Evolutionary conservation across 2,888 invertebrate species (phyloP).

Genomic region (Eustalomyia histrio): DNA sequence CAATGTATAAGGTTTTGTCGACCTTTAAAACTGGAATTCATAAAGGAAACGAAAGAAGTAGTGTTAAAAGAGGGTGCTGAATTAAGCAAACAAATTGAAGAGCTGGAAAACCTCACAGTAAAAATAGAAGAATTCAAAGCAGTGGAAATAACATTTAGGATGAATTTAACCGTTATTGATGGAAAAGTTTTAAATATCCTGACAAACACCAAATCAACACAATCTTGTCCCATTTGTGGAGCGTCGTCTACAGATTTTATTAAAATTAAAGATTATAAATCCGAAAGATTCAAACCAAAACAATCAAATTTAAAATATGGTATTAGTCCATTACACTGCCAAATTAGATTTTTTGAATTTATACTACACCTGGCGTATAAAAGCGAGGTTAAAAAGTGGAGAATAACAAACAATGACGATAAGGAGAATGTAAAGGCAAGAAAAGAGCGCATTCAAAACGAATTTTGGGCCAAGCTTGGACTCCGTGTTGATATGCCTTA

Average conservation of each 20-base stretch:
- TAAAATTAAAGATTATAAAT: slow-evolving; percentile 19
- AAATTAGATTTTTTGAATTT: slow-evolving; percentile 28
- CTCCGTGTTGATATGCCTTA: slow-evolving; percentile 47
- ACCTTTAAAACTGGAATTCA: too few relatives aligned
- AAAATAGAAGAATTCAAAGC: too few relatives aligned
- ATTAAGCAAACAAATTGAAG: slow-evolving; percentile 29
- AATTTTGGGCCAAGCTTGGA: slow-evolving; percentile 40
- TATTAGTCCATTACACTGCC: slow-evolving; percentile 23
- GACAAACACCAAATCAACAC: slow-evolving; percentile 27
- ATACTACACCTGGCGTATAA: slow-evolving; percentile 8
- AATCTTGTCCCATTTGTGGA: too few relatives aligned
- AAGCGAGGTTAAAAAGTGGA: slow-evolving; percentile 22
- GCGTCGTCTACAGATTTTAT: slow-evolving; percentile 13
- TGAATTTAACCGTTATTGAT: slow-evolving; percentile 17
- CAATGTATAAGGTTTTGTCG: too few relatives aligned
- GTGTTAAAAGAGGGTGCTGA: slow-evolving; percentile 28
- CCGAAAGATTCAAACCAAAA: neutral
- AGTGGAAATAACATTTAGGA: slow-evolving; percentile 30
- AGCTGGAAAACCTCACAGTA: slow-evolving; percentile 6
- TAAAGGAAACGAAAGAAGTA: too few relatives aligned
- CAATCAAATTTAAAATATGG: slow-evolving; percentile 16
- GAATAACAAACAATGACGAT: too few relatives aligned
- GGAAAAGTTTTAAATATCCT: too few relatives aligned
- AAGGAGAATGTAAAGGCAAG: too few relatives aligned
- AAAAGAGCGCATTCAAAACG: too few relatives aligned